Conservation (phyloP, 2,113 vertebrate genomes). For the Phoxinus phoxinus region DNA sequence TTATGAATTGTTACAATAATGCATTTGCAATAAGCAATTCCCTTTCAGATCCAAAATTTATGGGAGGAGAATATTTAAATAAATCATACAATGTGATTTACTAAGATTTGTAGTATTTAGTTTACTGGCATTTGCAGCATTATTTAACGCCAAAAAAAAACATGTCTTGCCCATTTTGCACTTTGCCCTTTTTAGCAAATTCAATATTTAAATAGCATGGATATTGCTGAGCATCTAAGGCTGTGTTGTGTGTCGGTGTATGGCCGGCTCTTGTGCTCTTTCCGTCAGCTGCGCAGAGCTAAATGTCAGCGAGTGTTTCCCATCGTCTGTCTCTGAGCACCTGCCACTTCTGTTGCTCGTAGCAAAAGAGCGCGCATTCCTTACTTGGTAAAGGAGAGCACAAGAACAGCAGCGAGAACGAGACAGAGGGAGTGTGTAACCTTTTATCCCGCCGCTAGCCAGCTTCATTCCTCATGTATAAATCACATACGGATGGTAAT, state of each 20-base stretch:
- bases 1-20: too few species aligned
- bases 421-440: slow-evolving; percentile 57
- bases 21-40: too few species aligned
- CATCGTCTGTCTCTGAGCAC: slow-evolving; percentile 65
- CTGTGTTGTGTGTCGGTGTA: background rate
- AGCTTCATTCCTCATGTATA: slow-evolving; percentile 45
- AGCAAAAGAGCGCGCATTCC: slow-evolving; percentile 64
- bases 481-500: slow-evolving; percentile 47
- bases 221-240: background rate
- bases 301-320: slow-evolving; percentile 70
- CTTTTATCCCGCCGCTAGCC: slow-evolving; percentile 46
- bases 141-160: too few species aligned
- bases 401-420: slow-evolving; percentile 36
- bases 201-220: background rate
- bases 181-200: too few species aligned
- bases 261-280: slow-evolving; percentile 39
- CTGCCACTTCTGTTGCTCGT: slow-evolving; percentile 69
- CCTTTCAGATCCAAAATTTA: too few species aligned
- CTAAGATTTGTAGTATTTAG: too few species aligned
- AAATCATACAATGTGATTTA: too few species aligned
- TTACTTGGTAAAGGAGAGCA: slow-evolving; percentile 69
- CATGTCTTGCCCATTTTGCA: too few species aligned
- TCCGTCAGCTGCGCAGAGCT: slow-evolving; percentile 69
- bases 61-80: too few species aligned
- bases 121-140: too few species aligned